These are phyloP conservation scores for Phlogophora meticulosa DNA, from an alignment of 2,888 invertebrate species.

Conservation along the genomic window DNA sequence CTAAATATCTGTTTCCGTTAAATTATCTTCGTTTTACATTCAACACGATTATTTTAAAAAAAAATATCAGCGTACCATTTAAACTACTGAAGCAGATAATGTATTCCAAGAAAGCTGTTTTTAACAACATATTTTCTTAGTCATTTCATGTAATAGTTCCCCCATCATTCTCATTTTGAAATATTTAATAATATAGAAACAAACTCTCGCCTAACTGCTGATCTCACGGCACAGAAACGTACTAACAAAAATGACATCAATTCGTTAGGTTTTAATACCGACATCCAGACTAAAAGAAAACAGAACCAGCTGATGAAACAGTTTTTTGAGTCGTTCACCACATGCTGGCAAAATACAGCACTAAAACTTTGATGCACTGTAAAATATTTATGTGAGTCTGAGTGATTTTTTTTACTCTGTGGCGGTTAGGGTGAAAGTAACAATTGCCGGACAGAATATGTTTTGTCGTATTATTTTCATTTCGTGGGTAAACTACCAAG, in stretches of 20 bases:
- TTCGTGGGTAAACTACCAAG: slow-evolving; percentile 34
- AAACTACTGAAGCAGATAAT: too few relatives aligned
- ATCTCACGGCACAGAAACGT: neutral
- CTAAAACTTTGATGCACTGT: neutral
- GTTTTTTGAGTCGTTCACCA: slow-evolving; percentile 10
- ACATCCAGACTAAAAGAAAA: slow-evolving; percentile 4
- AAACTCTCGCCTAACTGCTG: neutral
- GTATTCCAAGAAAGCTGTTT: too few relatives aligned
- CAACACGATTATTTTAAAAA: too few relatives aligned
- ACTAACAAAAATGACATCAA: neutral
- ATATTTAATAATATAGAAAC: too few relatives aligned
- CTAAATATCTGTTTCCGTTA: too few relatives aligned
- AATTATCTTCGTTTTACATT: too few relatives aligned
- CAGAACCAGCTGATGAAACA: slow-evolving; percentile 15
- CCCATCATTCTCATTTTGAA: too few relatives aligned
- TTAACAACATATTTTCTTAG: too few relatives aligned
- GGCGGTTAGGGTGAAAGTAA: slow-evolving; percentile 10
- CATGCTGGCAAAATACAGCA: neutral
- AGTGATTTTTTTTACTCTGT: slow-evolving; percentile 9
- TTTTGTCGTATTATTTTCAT: slow-evolving; percentile 40
- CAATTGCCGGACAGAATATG: slow-evolving; percentile 29
- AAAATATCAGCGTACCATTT: too few relatives aligned
- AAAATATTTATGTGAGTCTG: neutral
- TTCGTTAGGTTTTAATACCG: neutral
- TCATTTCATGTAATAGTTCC: too few relatives aligned